These are phyloP conservation scores for Megaceryle alcyon DNA, from an alignment of 2,797 vertebrate species.

Conservation along the genomic window DNA sequence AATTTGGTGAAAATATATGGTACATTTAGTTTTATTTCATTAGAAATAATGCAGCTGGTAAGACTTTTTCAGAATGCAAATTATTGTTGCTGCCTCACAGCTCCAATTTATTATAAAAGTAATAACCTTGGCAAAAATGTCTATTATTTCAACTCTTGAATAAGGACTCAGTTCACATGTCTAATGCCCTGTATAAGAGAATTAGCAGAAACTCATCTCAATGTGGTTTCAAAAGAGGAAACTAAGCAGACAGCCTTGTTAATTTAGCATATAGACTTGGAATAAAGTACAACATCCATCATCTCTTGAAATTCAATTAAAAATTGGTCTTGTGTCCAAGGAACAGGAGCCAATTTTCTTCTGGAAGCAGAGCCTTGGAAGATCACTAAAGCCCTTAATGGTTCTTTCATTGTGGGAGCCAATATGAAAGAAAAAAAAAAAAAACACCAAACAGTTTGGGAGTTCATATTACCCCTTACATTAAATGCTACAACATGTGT, in stretches of 20 bases:
- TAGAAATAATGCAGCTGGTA: conserved; percentile 6
- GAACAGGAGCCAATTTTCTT: conserved; percentile 75
- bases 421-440: conserved; percentile 59
- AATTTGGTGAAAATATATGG: neutral
- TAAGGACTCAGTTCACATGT: conserved; percentile 52
- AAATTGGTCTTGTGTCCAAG: conserved; percentile 75
- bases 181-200: conserved; percentile 70
- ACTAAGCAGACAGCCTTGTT: conserved; percentile 81
- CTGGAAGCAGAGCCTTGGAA: conserved; percentile 74
- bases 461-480: conserved; percentile 64
- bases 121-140: conserved; percentile 57
- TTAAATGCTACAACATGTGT: conserved; percentile 64
- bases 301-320: conserved; percentile 83
- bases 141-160: conserved; percentile 47
- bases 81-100: neutral
- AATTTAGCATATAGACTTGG: conserved; percentile 84
- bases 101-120: conserved; percentile 17
- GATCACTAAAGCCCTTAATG: conserved; percentile 76
- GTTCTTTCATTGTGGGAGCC: conserved; percentile 77
- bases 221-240: conserved; percentile 74
- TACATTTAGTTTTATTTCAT: neutral
- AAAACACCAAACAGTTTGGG: conserved; percentile 44
- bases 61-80: conserved; percentile 15
- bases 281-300: conserved; percentile 81
- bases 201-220: conserved; percentile 76